A percentile compares a stretch with the other conserved stretches of the same genome.
phyloP scores from a whole-genome alignment of 2,888 invertebrate genomes.

The Hesperia comma region DNA sequence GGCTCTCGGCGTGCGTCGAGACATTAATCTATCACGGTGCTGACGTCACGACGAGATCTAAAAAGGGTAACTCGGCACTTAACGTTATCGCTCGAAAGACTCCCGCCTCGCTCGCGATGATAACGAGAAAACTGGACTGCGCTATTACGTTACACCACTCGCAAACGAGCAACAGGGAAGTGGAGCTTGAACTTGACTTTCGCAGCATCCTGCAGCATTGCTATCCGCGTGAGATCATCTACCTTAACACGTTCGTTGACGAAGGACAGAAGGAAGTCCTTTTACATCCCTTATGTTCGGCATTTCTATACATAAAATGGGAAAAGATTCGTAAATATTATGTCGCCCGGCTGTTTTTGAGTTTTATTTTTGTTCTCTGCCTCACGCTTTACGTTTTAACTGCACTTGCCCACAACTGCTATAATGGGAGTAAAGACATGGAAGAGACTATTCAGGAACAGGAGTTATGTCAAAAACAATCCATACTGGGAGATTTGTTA shows the following conservation, averaged over 20 bases:
- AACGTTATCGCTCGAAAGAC: constrained; percentile 94
- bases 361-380: constrained; percentile 91
- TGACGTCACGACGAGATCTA: constrained; percentile 94
- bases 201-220: constrained; percentile 92
- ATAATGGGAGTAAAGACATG: constrained; percentile 91
- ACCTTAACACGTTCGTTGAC: constrained; percentile 93
- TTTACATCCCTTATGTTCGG: constrained; percentile 93
- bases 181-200: constrained; percentile 92
- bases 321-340: constrained; percentile 95
- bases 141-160: constrained; percentile 91
- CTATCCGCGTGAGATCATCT: constrained; percentile 93
- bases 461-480: constrained; percentile 90
- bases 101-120: constrained; percentile 92
- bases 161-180: constrained; percentile 91
- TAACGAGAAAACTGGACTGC: constrained; percentile 91
- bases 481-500: constrained; percentile 89
- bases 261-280: constrained; percentile 95
- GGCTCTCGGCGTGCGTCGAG: constrained; percentile 93
- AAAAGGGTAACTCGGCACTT: constrained; percentile 93
- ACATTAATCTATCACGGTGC: constrained; percentile 93
- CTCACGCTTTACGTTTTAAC: constrained; percentile 92
- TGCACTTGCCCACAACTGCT: constrained; percentile 92
- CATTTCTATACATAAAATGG: constrained; percentile 95
- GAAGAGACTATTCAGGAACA: constrained; percentile 88
- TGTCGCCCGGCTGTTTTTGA: constrained; percentile 90